These are phyloP conservation scores for Raphicerus campestris DNA, from an alignment of 2,113 vertebrate species.

Conservation along the genomic window DNA sequence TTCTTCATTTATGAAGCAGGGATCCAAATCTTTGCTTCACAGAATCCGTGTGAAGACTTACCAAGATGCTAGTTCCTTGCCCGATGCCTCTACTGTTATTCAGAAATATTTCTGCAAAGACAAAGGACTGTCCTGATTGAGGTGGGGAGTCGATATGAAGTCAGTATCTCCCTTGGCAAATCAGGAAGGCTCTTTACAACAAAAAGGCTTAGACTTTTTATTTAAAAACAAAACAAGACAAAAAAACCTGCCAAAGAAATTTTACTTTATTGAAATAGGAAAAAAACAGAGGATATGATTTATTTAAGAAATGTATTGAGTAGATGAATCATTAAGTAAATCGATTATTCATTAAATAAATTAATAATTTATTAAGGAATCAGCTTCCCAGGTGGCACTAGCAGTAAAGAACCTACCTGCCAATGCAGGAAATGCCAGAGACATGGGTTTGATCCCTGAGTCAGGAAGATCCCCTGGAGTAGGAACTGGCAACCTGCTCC, in stretches of 20 bases:
- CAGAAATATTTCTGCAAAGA: not conserved
- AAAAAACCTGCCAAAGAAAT: not conserved
- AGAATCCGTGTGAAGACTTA: not conserved
- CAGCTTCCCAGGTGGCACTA: not conserved
- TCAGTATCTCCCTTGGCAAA: not conserved
- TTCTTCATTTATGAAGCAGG: not conserved
- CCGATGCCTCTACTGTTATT: not conserved
- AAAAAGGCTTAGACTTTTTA: no score
- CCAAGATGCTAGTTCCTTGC: not conserved
- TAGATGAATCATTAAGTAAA: not conserved
- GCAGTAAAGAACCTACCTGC: not conserved
- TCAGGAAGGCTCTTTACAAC: no score
- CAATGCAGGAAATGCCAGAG: not conserved
- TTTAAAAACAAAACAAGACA: not conserved
- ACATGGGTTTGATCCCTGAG: not conserved
- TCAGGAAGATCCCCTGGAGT: not conserved
- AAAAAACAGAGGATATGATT: not conserved
- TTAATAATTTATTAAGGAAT: not conserved
- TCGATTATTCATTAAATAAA: not conserved
- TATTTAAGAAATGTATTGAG: not conserved
- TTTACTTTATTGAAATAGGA: not conserved
- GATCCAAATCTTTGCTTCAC: not conserved
- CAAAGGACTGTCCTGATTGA: not conserved
- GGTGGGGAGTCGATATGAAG: not conserved
- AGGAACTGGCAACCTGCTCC: not conserved